Evolutionary conservation across 1,140 invertebrate genomes (phyloP).

Genomic region (Caenorhabditis remanei): DNA sequence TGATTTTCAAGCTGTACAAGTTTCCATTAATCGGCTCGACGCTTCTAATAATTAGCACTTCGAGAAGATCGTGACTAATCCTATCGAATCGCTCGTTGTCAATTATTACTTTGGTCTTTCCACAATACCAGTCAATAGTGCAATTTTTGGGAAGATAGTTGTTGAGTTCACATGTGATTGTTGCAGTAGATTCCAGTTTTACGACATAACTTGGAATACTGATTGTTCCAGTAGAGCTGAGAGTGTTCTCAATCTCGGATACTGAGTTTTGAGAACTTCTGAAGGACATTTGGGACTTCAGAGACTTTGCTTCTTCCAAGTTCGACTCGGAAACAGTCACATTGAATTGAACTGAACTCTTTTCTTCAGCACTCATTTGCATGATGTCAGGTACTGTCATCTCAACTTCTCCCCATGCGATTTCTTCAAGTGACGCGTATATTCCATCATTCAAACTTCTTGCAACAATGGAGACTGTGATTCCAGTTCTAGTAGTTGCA

Average conservation of each 20-base stretch:
- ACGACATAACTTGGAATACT: conserved; percentile 76
- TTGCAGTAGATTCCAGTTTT: conserved; percentile 74
- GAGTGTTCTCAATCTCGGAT: conserved; percentile 60
- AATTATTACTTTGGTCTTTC: conserved; percentile 63
- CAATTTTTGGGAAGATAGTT: conserved; percentile 66
- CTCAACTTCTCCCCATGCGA: conserved; percentile 75
- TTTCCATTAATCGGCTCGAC: conserved; percentile 71
- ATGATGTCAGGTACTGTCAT: conserved; percentile 63
- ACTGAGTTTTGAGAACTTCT: conserved; percentile 67
- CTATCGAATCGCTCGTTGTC: conserved; percentile 70
- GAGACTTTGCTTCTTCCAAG: conserved; percentile 69
- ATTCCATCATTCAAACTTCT: conserved; percentile 71
- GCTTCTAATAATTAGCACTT: conserved; percentile 72
- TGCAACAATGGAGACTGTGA: conserved; percentile 74
- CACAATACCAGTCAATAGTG: conserved; percentile 70
- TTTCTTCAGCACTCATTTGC: conserved; percentile 39
- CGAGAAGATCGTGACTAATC: conserved; percentile 74
- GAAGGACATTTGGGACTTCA: conserved; percentile 60
- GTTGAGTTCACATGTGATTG: conserved; percentile 77
- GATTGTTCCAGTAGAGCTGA: conserved; percentile 56
- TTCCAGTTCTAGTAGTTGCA: conserved; percentile 52
- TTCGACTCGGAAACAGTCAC: conserved; percentile 71
- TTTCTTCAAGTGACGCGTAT: conserved; percentile 72
- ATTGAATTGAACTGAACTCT: conserved; percentile 69
- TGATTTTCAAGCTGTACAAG: conserved; percentile 72